These are phyloP conservation scores for Oreochromis mossambicus DNA, from an alignment of 2,797 vertebrate genomes.

Conservation along the genomic window DNA sequence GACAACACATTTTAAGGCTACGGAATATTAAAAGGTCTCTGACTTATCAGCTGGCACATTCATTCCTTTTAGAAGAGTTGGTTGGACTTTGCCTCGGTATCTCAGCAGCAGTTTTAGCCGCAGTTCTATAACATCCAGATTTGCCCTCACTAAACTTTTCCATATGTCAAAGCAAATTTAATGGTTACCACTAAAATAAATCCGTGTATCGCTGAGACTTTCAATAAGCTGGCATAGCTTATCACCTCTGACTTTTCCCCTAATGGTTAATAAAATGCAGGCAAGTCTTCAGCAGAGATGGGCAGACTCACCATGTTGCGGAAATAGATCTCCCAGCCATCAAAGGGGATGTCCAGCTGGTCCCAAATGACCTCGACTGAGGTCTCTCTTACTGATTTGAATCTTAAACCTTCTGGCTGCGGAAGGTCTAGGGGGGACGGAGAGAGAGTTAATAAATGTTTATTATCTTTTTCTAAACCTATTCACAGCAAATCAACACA, in stretches of 20 bases:
- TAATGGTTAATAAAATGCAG: constrained; percentile 8
- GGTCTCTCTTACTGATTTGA: constrained; percentile 89
- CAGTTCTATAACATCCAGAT: constrained; percentile 17
- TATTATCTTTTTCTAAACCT: neutral
- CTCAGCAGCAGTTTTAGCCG: constrained; percentile 1
- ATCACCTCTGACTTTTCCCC: neutral
- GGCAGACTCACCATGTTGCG: constrained; percentile 82
- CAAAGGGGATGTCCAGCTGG: constrained; percentile 86
- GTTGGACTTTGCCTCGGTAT: constrained; percentile 1
- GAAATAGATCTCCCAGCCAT: constrained; percentile 92
- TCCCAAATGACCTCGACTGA: constrained; percentile 94
- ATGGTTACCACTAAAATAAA: constrained; percentile 31
- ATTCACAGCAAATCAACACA: neutral
- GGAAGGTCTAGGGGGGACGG: constrained; percentile 80
- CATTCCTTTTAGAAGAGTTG: constrained; percentile 1
- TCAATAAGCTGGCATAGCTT: constrained; percentile 18
- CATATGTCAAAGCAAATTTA: constrained; percentile 48
- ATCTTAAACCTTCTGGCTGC: constrained; percentile 87
- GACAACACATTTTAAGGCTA: neutral
- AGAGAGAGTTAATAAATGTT: neutral
- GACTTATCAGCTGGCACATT: constrained; percentile 26
- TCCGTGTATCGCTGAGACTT: constrained; percentile 38
- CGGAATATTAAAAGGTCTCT: neutral
- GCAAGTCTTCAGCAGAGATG: neutral
- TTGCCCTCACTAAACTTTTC: constrained; percentile 20